These are phyloP conservation scores for Lethenteron reissneri DNA, from an alignment of 2,113 vertebrate genomes.

Conservation along the genomic window DNA sequence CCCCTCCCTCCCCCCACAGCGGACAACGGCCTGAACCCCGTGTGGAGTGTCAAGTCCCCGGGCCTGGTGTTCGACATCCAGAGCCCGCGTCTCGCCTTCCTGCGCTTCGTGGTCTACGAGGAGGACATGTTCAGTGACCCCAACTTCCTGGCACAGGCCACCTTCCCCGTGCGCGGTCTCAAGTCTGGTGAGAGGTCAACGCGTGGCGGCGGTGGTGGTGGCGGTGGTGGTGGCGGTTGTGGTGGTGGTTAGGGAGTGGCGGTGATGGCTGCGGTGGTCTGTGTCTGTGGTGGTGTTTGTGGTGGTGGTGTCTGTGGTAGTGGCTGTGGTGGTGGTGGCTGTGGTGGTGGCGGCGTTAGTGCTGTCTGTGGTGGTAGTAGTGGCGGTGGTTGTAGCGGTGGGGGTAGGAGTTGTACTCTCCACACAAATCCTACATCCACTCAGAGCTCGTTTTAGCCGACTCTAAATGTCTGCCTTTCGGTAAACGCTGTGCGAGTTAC, in stretches of 20 bases:
- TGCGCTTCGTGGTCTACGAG: slow-evolving; percentile 88
- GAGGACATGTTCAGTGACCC: slow-evolving; percentile 97
- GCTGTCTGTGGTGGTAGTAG: too few relatives aligned
- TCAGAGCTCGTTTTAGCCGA: too few relatives aligned
- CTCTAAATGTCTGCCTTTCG: too few relatives aligned
- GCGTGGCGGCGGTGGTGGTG: neutral
- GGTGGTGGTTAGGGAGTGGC: neutral
- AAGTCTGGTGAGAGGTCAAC: slow-evolving; percentile 46
- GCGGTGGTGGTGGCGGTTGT: neutral
- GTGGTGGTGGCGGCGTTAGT: too few relatives aligned
- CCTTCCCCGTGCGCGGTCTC: slow-evolving; percentile 62
- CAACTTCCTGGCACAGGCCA: slow-evolving; percentile 92
- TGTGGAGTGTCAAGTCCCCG: slow-evolving; percentile 49
- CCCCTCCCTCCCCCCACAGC: slow-evolving; percentile 22
- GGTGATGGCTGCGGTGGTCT: neutral
- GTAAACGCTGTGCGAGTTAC: too few relatives aligned
- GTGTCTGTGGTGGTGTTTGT: neutral
- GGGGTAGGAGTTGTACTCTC: too few relatives aligned
- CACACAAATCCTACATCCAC: too few relatives aligned
- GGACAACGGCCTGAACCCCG: slow-evolving; percentile 82
- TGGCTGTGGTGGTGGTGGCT: too few relatives aligned
- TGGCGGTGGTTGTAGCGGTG: too few relatives aligned
- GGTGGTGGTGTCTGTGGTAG: neutral
- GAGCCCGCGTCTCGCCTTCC: slow-evolving; percentile 73
- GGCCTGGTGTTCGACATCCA: slow-evolving; percentile 54